Evolutionary conservation across 2,888 invertebrate genomes (phyloP).

Genomic region (Calephelis perditalis): DNA sequence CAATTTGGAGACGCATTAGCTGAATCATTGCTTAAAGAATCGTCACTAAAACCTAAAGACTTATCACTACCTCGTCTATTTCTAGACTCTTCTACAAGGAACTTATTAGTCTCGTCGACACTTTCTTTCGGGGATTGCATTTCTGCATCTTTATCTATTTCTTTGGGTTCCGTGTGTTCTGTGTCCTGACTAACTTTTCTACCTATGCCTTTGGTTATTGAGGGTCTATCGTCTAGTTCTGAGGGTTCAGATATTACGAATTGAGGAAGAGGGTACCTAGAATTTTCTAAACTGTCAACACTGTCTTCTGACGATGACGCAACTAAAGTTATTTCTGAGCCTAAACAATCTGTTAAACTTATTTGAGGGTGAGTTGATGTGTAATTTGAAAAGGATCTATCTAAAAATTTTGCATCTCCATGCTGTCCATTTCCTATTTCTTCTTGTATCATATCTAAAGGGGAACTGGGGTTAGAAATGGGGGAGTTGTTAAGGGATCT

Average conservation of each 20-base stretch:
- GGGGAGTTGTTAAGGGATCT: slow-evolving; percentile 80
- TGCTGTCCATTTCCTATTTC: slow-evolving; percentile 75
- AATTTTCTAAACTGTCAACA: slow-evolving; percentile 82
- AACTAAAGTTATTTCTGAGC: slow-evolving; percentile 88
- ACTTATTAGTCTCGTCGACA: slow-evolving; percentile 43
- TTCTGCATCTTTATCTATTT: slow-evolving; percentile 47
- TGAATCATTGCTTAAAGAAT: slow-evolving; percentile 84
- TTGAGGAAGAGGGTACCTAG: slow-evolving; percentile 72
- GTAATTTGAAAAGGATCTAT: slow-evolving; percentile 45
- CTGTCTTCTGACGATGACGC: slow-evolving; percentile 87
- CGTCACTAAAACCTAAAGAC: slow-evolving; percentile 84
- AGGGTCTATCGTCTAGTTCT: slow-evolving; percentile 83
- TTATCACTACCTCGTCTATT: slow-evolving; percentile 83
- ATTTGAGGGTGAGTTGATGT: slow-evolving; percentile 86
- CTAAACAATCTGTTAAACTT: slow-evolving; percentile 93
- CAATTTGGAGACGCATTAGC: slow-evolving; percentile 76
- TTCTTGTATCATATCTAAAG: slow-evolving; percentile 87
- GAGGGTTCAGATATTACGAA: slow-evolving; percentile 86
- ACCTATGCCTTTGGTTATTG: slow-evolving; percentile 88
- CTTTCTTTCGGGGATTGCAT: slow-evolving; percentile 60
- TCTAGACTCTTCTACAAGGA: slow-evolving; percentile 52
- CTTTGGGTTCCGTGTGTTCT: slow-evolving; percentile 50
- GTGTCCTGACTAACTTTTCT: slow-evolving; percentile 82
- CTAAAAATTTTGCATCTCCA: slow-evolving; percentile 38
- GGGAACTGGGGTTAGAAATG: slow-evolving; percentile 81